These are phyloP conservation scores for Drosophila grimshawi DNA, from an alignment of 1,140 invertebrate species.

Conservation along the genomic window DNA sequence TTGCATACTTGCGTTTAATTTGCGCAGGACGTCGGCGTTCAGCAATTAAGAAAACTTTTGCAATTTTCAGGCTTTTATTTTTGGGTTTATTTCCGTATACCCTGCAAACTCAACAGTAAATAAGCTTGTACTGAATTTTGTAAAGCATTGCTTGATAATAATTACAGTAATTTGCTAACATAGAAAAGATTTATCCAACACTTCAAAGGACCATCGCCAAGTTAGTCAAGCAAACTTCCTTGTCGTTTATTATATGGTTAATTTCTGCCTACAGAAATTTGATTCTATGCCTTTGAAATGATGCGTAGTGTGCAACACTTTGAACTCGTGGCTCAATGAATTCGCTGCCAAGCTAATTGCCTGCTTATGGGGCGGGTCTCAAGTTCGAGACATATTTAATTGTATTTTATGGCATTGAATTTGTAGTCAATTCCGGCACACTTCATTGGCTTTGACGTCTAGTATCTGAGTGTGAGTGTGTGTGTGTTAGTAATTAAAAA, in stretches of 20 bases:
- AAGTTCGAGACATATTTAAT: constrained; percentile 60
- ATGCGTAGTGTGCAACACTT: constrained; percentile 78
- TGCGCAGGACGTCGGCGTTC: constrained; percentile 45
- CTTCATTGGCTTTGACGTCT: constrained; percentile 43
- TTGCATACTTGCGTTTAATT: constrained; percentile 81
- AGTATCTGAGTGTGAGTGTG: constrained; percentile 10
- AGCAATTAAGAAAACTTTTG: constrained; percentile 82
- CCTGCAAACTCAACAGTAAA: not conserved
- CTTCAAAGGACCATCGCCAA: not conserved
- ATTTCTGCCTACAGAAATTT: constrained; percentile 14
- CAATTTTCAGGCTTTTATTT: constrained; percentile 80
- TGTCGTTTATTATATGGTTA: not conserved
- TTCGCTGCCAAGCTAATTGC: constrained; percentile 57
- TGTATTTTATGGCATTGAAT: constrained; percentile 77
- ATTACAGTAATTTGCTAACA: no score
- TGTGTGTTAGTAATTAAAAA: constrained; percentile 49
- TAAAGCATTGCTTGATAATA: no score
- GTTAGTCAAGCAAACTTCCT: not conserved
- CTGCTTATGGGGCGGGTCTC: constrained; percentile 46
- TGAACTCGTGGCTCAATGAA: constrained; percentile 72
- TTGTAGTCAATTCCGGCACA: constrained; percentile 68
- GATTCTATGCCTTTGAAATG: constrained; percentile 50
- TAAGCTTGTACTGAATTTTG: no score
- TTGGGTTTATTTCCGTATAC: constrained; percentile 41
- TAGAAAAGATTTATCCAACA: no score